These are phyloP conservation scores for Subacronicta megacephala DNA, from an alignment of 2,888 invertebrate genomes.

Conservation along the genomic window DNA sequence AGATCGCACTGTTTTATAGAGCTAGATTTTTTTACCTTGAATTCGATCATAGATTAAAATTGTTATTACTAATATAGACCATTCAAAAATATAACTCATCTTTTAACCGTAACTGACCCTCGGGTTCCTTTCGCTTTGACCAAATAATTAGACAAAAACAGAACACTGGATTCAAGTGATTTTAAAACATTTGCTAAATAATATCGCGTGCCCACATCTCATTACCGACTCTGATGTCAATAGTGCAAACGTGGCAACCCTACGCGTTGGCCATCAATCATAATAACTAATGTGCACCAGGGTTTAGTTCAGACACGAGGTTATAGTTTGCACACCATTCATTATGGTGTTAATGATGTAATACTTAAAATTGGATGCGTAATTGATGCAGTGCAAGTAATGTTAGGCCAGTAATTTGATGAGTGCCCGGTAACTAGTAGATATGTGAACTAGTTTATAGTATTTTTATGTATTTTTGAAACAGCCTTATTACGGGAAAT, in stretches of 20 bases:
- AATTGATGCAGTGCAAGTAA: slow-evolving; percentile 52
- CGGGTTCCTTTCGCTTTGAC: no score
- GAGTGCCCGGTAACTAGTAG: neutral
- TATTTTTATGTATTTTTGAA: neutral
- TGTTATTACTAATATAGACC: no score
- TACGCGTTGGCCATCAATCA: slow-evolving; percentile 62
- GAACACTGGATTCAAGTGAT: neutral
- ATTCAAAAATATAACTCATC: no score
- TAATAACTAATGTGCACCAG: slow-evolving; percentile 67
- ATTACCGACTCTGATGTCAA: slow-evolving; percentile 24
- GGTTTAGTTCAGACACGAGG: slow-evolving; percentile 69
- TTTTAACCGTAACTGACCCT: no score
- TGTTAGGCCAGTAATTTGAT: slow-evolving; percentile 33
- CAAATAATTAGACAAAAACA: neutral
- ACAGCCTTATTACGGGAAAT: neutral
- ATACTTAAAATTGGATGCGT: slow-evolving; percentile 58
- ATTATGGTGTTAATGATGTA: slow-evolving; percentile 65
- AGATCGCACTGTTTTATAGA: no score
- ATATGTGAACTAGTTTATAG: neutral
- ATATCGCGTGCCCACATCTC: slow-evolving; percentile 28
- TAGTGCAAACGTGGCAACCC: slow-evolving; percentile 38
- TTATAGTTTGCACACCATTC: slow-evolving; percentile 69
- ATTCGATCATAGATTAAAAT: no score
- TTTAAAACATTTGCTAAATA: slow-evolving; percentile 15
- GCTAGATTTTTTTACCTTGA: no score